Evolutionary conservation across 2,888 invertebrate genomes (phyloP).

Genomic region (Polydrusus tereticollis): DNA sequence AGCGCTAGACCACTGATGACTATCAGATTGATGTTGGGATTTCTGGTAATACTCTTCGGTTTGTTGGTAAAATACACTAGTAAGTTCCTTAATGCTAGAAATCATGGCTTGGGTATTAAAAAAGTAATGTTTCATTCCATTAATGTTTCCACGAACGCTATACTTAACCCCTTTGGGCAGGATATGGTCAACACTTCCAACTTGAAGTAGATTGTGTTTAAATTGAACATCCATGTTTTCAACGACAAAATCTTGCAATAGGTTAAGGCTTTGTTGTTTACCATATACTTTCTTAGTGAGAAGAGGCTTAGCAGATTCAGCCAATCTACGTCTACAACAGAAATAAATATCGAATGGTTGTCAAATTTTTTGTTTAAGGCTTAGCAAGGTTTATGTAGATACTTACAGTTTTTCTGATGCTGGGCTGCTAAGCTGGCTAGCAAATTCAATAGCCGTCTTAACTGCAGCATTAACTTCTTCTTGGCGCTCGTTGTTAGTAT

Average conservation of each 20-base stretch:
- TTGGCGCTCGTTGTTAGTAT: constrained; percentile 75
- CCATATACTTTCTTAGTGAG: constrained; percentile 65
- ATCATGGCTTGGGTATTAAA: constrained; percentile 62
- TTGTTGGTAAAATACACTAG: constrained; percentile 58
- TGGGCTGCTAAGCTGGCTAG: constrained; percentile 67
- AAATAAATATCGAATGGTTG: neutral
- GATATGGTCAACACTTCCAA: constrained; percentile 73
- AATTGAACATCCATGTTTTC: constrained; percentile 67
- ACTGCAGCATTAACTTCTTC: constrained; percentile 76
- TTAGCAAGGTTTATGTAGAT: neutral
- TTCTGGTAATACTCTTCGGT: constrained; percentile 54
- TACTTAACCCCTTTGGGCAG: constrained; percentile 68
- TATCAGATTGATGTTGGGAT: neutral
- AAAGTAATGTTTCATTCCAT: constrained; percentile 61
- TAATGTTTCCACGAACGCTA: constrained; percentile 58
- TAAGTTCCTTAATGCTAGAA: constrained; percentile 67
- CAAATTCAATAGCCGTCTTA: constrained; percentile 73
- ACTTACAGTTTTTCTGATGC: constrained; percentile 52
- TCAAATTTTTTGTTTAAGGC: neutral
- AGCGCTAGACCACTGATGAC: constrained; percentile 67
- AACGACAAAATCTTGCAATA: constrained; percentile 65
- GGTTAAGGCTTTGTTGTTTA: constrained; percentile 69
- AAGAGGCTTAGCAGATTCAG: constrained; percentile 64
- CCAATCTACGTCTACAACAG: constrained; percentile 57
- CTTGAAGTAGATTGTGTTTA: constrained; percentile 65